phyloP scores from a whole-genome alignment of 2,113 vertebrate species.

The Sylvia atricapilla region DNA sequence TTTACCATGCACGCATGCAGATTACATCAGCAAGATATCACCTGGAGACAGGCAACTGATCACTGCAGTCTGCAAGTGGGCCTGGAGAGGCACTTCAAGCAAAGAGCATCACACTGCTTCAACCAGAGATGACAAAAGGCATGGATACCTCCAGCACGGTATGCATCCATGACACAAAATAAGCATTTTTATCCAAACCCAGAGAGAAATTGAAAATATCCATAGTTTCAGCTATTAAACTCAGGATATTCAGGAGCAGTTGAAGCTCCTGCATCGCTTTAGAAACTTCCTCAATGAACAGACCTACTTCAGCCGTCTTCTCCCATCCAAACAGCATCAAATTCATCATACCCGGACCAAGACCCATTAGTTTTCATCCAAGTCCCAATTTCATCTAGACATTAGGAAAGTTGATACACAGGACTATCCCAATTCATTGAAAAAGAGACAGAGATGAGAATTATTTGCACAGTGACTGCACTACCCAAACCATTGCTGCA shows the following conservation, averaged over 20 bases:
- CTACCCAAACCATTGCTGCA: not conserved
- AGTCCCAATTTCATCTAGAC: conserved; percentile 12
- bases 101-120: not conserved
- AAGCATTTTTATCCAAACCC: not conserved
- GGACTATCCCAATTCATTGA: not conserved
- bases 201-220: not conserved
- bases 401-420: not conserved
- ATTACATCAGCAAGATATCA: not conserved
- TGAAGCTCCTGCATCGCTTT: not conserved
- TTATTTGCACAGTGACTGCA: not conserved
- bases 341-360: conserved; percentile 21
- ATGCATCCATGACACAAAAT: not conserved
- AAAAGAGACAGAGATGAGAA: conserved; percentile 20
- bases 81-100: not conserved
- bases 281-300: not conserved
- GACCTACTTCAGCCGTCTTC: not conserved
- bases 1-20: not conserved
- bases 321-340: not conserved
- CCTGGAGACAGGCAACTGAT: not conserved
- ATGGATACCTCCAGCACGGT: not conserved
- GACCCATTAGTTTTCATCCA: conserved; percentile 33
- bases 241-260: not conserved
- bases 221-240: not conserved
- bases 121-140: not conserved
- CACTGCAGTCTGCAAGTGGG: not conserved